phyloP scores from a whole-genome alignment of 2,113 vertebrate species.

The Nibea coibor region DNA sequence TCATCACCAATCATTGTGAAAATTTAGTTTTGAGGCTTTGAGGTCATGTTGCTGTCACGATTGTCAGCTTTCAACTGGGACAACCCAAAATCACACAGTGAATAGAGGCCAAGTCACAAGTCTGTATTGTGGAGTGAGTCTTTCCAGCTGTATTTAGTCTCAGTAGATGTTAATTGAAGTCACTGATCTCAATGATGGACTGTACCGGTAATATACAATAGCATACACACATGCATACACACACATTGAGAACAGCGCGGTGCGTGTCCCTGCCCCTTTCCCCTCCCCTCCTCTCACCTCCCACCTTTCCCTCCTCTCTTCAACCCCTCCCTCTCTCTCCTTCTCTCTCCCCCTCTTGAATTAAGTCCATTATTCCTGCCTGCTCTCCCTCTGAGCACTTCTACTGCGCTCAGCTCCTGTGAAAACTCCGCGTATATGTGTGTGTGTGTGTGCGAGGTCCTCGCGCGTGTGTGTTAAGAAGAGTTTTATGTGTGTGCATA shows the following conservation, averaged over 20 bases:
- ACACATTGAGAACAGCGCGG: slow-evolving; percentile 16
- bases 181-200: slow-evolving; percentile 6
- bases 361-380: slow-evolving; percentile 83
- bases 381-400: slow-evolving; percentile 73
- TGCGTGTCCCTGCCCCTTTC: slow-evolving; percentile 63
- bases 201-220: slow-evolving; percentile 25
- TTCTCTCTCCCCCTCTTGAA: slow-evolving; percentile 71
- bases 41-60: neutral
- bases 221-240: slow-evolving; percentile 9
- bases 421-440: slow-evolving; percentile 56
- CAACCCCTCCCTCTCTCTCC: slow-evolving; percentile 61
- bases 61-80: neutral
- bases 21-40: neutral
- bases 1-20: too few relatives aligned
- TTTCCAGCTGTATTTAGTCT: neutral
- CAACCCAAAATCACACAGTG: neutral
- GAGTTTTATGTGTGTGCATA: slow-evolving; percentile 66
- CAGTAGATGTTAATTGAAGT: neutral
- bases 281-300: slow-evolving; percentile 69
- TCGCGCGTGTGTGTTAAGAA: slow-evolving; percentile 62
- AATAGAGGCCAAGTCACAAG: neutral
- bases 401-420: slow-evolving; percentile 64
- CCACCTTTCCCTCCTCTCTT: slow-evolving; percentile 64
- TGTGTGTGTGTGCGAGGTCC: slow-evolving; percentile 55
- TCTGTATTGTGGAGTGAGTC: neutral